Evolutionary conservation across 2,113 vertebrate genomes (phyloP), one percentile per base, ranked within the genome.

Genomic region (Varanus salvator): DNA sequence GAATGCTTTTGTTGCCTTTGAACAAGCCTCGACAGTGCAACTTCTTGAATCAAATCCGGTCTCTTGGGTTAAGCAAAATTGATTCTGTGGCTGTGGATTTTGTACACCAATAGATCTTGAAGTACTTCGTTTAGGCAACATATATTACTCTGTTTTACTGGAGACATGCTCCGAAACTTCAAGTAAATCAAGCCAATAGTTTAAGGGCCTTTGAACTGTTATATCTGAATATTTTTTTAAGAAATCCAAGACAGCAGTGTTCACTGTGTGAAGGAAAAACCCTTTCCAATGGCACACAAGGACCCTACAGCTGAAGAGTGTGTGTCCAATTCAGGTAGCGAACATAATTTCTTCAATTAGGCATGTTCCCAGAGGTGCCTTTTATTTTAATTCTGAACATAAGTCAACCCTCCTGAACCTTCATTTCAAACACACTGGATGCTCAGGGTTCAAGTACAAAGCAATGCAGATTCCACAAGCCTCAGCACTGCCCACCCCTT

Each of bases 1-100:
- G 48, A 77, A 89, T 17, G 23, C 12, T 25, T 68, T 29, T 66
- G 11, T 84, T 66, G 57, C 31, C 14, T 83, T 31, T 57, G 48
- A 44, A 77, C 8, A 78, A 89, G 60, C 57, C 52, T 69, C 72
- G 78, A 80, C 75, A 89, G 31, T 74, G 71, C 82, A 89, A 12
- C 50, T 38, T 21, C 54, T 77, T 64, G 83, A 77, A 71, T 15
- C 57, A 64, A 69, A 78, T 78, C 72, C 54, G 50, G 25, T 50
- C 38, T 68, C 72, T 15, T 68, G 57, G 57, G 74, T 74, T 66
- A 77, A 76, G 68, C 14, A 25, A 84, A 84, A 38, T 84, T 50
- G 9, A n/a, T 84, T 34, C 23, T 77, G 29, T 29, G 31, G 6
- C 19, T 68, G 48, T 17, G 60, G 29, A 80, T 57, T 75, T 76